Evolutionary conservation across 1,140 invertebrate species (phyloP).

Genomic region (Ptiloglossa arizonensis): DNA sequence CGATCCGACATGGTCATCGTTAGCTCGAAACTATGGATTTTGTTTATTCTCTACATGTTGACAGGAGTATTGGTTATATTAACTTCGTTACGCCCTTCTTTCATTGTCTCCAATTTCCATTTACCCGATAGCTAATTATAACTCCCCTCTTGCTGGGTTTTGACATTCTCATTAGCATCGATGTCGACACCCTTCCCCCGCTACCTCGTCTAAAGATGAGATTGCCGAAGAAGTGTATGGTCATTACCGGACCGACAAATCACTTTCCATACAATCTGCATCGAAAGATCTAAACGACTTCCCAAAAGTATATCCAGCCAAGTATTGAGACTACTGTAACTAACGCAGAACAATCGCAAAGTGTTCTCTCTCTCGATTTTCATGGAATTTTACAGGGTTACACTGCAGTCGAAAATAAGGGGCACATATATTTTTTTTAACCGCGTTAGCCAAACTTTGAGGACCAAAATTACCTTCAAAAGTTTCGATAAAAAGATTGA

Average conservation of each 20-base stretch:
- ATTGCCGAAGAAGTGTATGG: conserved; percentile 30
- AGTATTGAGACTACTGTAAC: no score
- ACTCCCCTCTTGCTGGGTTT: conserved; percentile 36
- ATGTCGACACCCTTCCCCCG: neutral
- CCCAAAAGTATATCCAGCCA: neutral
- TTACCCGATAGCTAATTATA: conserved; percentile 57
- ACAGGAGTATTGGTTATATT: conserved; percentile 3
- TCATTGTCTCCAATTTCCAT: conserved; percentile 44
- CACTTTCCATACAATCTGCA: conserved; percentile 22
- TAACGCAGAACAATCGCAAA: no score
- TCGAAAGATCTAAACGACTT: conserved; percentile 5
- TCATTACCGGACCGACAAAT: conserved; percentile 37
- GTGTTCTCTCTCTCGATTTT: no score
- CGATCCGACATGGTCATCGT: neutral
- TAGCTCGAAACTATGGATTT: neutral
- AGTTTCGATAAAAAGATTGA: no score
- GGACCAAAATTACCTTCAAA: no score
- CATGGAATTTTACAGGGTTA: no score
- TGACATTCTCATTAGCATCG: conserved; percentile 62
- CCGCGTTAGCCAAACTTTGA: no score
- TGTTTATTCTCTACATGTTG: neutral
- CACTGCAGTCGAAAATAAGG: no score
- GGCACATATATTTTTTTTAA: no score
- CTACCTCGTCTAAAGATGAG: conserved; percentile 28
- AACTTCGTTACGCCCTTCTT: conserved; percentile 25